Percentiles rank a stretch among this genome's conserved stretches.
These are phyloP conservation scores for Phoebastria nigripes DNA, from an alignment of 2,797 vertebrate species.

Conservation along the genomic window DNA sequence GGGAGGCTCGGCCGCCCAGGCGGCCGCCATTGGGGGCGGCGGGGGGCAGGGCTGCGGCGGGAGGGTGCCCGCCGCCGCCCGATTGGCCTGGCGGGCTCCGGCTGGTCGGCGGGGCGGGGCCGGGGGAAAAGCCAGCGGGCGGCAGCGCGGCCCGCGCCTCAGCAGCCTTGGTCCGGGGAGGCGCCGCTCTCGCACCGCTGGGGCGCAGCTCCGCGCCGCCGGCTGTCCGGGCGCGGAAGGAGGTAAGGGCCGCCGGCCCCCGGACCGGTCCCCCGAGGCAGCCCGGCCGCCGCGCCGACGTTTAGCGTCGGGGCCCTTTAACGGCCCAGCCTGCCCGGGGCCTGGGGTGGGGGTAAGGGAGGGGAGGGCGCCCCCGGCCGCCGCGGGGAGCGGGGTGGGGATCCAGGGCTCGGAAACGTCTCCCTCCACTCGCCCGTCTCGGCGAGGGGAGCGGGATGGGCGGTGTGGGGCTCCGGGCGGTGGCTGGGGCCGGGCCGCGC, in stretches of 20 bases:
- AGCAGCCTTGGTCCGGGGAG: background rate
- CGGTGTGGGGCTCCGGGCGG: background rate
- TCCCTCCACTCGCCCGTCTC: background rate
- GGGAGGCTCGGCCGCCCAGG: background rate
- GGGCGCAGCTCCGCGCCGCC: background rate
- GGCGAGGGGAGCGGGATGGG: background rate
- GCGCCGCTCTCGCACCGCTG: background rate
- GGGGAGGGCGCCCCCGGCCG: too few relatives aligned
- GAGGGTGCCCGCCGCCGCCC: background rate
- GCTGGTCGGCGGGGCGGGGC: background rate
- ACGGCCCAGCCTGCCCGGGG: background rate
- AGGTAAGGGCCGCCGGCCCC: background rate
- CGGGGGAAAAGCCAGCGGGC: background rate
- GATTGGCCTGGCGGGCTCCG: background rate
- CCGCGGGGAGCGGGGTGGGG: too few relatives aligned
- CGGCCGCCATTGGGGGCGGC: background rate
- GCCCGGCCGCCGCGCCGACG: background rate
- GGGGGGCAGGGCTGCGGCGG: background rate
- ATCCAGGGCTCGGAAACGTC: background rate
- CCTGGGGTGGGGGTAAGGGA: too few relatives aligned
- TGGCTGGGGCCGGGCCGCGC: background rate
- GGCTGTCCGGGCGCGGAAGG: background rate
- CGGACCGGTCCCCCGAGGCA: background rate
- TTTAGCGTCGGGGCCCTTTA: background rate
- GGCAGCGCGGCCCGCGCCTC: background rate